Evolutionary conservation across 2,888 invertebrate genomes (phyloP).

Genomic region (Neoscelio sp.): DNA sequence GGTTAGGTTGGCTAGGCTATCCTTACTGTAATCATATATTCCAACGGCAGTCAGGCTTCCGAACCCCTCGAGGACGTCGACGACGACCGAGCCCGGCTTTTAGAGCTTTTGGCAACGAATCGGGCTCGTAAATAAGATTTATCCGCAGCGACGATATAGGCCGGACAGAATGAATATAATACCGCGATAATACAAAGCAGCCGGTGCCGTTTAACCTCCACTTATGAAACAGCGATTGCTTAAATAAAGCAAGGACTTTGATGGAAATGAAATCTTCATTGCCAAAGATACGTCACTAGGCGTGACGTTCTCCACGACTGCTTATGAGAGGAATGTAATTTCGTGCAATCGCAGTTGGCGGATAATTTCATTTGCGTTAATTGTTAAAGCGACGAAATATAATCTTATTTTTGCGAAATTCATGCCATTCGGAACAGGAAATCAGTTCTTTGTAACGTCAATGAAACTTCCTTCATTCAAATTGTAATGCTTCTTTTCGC

Average conservation of each 20-base stretch:
- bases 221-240: conserved; percentile 34
- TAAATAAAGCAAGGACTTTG: conserved; percentile 31
- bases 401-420: conserved; percentile 32
- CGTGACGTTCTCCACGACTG: conserved; percentile 1
- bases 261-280: conserved; percentile 33
- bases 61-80: conserved; percentile 46
- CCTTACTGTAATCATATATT: conserved; percentile 55
- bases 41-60: conserved; percentile 36
- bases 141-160: conserved; percentile 59
- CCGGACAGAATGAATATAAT: conserved; percentile 62
- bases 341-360: conserved; percentile 30
- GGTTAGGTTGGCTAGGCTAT: no score
- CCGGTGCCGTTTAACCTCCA: conserved; percentile 48
- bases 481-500: no score
- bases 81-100: conserved; percentile 55
- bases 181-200: conserved; percentile 63
- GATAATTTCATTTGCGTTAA: conserved; percentile 47
- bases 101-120: conserved; percentile 68
- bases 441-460: no score
- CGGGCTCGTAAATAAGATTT: conserved; percentile 69
- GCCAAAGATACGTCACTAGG: conserved; percentile 12
- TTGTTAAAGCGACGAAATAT: conserved; percentile 40
- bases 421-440: no score
- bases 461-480: no score
- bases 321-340: conserved; percentile 25